Conservation (phyloP, 2,113 vertebrate genomes). For the Nothoprocta pentlandii region DNA sequence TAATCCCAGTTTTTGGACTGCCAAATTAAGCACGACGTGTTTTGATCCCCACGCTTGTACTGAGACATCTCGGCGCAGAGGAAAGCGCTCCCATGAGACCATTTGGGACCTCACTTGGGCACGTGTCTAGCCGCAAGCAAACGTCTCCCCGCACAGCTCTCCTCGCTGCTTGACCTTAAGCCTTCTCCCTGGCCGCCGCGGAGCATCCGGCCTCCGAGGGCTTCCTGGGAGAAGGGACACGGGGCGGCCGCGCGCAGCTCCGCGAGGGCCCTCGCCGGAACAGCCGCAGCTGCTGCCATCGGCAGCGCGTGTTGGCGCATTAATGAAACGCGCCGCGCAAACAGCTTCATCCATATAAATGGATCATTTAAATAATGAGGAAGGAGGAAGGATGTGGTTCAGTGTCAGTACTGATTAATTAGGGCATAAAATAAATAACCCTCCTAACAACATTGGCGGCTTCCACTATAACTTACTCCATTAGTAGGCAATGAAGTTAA, state of each 20-base stretch:
- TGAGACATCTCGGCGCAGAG: no score
- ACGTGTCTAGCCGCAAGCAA: neutral
- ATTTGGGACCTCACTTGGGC: neutral
- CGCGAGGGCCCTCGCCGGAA: constrained; percentile 49
- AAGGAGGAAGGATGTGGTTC: constrained; percentile 92
- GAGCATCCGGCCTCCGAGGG: neutral
- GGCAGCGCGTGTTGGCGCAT: constrained; percentile 86
- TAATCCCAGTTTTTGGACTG: neutral
- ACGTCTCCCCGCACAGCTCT: neutral
- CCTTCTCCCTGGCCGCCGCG: fast-evolving
- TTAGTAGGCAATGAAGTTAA: constrained; percentile 82
- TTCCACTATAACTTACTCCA: constrained; percentile 80
- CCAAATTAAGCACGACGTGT: fast-evolving
- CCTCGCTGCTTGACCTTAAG: no score
- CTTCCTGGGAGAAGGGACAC: neutral
- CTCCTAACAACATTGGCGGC: constrained; percentile 76
- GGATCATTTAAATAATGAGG: constrained; percentile 94
- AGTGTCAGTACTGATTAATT: constrained; percentile 95
- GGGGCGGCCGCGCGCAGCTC: neutral
- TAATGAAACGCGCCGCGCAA: constrained; percentile 90
- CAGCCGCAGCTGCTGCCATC: constrained; percentile 76
- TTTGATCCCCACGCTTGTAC: neutral
- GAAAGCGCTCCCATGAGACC: neutral
- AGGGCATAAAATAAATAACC: constrained; percentile 89
- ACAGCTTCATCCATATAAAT: constrained; percentile 89